Base-by-base conservation (phyloP, 2,888 invertebrate species). In the Julus scandinavius region DNA sequence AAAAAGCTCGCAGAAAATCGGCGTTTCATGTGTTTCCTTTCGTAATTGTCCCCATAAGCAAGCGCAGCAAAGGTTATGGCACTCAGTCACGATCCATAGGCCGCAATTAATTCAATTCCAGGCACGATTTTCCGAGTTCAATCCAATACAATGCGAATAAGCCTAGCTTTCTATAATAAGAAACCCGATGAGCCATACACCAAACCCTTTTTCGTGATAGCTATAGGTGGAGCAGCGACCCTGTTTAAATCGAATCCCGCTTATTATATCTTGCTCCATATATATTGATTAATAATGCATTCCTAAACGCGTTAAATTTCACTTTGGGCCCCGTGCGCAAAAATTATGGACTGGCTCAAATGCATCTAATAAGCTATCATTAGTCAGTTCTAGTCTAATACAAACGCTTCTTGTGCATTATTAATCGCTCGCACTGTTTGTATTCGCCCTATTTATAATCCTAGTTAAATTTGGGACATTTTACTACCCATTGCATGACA, bases 41-140 rank as follows among this genome's bases (percentile, higher is more conserved):
- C 20, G 20, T 29, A 72, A 29, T 72, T 29, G 72, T 72, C 72
- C 29, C 72, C 72, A 72, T 58, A 58, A 58, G 58, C 58, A 17
- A 58, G 58, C 72, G 54, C 17, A 54, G 20, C 72, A 72, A 72
- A 72, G 72, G 72, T 72, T 72, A 72, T 72, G 72, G 72, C 72
- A 72, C 72, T 29, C 72, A 29, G 72, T 72, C 72, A 72, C 72
- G 72, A 72, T 72, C 72, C 72, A 72, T 63, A 20, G 20, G 63
- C 63, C 20, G 63, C 63, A 63, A 63, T 63, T 63, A 63, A 63
- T 63, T 63, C 63, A 63, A 63, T 63, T 63, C 63, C 63, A n/a
- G n/a, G 63, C 63, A 63, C 72, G 29, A 29, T 72, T 72, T 72
- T 72, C 72, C 1, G 20, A 72, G 72, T 72, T 72, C 72, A 72